phyloP scores from a whole-genome alignment of 2,888 invertebrate genomes.

The Nomada lathburiana region DNA sequence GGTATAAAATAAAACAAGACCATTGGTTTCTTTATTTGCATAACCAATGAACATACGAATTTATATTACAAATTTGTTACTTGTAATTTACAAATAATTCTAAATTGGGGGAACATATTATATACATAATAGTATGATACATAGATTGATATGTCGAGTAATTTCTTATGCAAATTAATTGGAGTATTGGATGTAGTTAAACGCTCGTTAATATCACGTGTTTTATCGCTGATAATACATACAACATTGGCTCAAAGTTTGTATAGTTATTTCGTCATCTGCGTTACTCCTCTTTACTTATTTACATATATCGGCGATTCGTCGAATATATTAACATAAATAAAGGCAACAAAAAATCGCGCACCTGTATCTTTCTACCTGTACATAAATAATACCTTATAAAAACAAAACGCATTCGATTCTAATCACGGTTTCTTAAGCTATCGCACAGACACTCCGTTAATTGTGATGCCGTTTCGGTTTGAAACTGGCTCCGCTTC shows the following conservation, averaged over 20 bases:
- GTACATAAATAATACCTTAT: conserved; percentile 58
- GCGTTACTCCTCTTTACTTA: conserved; percentile 51
- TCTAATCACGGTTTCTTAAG: conserved; percentile 36
- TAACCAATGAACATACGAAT: conserved; percentile 52
- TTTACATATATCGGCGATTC: conserved; percentile 66
- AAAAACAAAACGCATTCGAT: conserved; percentile 18
- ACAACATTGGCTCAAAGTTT: conserved; percentile 20
- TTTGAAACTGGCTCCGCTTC: conserved; percentile 89
- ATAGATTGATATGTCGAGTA: conserved; percentile 22
- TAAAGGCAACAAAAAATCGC: conserved; percentile 58
- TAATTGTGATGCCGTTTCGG: conserved; percentile 92
- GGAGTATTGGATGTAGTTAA: not conserved
- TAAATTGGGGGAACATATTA: conserved; percentile 64
- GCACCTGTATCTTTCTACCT: conserved; percentile 38
- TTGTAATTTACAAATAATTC: conserved; percentile 56
- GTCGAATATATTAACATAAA: conserved; percentile 61
- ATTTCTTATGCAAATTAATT: conserved; percentile 5
- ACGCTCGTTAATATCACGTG: conserved; percentile 18
- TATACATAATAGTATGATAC: conserved; percentile 70
- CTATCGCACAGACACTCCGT: conserved; percentile 94
- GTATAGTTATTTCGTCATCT: not conserved
- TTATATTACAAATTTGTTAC: conserved; percentile 58
- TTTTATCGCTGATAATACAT: conserved; percentile 18
- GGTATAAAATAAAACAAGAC: conserved; percentile 66
- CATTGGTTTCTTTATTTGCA: conserved; percentile 70